Evolutionary conservation across 64 coral and sea anemone species (phyloP).

Genomic region (Montipora capricornis): DNA sequence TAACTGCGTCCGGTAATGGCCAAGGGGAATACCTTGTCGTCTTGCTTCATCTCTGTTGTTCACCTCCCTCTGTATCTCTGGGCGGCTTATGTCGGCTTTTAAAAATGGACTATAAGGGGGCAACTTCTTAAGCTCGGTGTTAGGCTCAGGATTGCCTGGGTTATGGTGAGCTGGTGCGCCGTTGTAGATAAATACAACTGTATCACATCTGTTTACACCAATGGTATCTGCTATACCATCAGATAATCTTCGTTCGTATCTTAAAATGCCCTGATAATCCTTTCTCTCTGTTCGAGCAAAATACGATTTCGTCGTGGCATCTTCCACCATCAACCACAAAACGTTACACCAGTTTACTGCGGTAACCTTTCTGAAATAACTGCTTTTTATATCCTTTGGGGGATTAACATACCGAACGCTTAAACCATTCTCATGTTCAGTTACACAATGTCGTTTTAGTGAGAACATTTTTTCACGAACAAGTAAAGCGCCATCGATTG

Average conservation of each 20-base stretch:
- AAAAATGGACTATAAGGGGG: constrained; percentile 54
- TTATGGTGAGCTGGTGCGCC: constrained; percentile 43
- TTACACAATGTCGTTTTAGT: too few species aligned
- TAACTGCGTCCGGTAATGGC: background rate
- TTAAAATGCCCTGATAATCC: constrained; percentile 62
- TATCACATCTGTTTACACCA: constrained; percentile 47
- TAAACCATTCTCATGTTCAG: too few species aligned
- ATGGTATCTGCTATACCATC: constrained; percentile 24
- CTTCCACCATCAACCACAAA: constrained; percentile 35
- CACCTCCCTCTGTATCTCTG: constrained; percentile 27
- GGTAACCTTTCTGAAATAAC: too few species aligned
- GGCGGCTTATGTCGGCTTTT: constrained; percentile 44
- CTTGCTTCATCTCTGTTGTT: constrained; percentile 67
- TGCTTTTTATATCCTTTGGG: too few species aligned
- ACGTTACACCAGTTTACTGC: background rate
- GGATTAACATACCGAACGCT: too few species aligned
- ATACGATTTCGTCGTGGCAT: constrained; percentile 61
- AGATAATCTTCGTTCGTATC: constrained; percentile 33
- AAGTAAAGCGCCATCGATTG: too few species aligned
- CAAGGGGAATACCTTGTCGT: constrained; percentile 24
- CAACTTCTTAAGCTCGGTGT: constrained; percentile 57
- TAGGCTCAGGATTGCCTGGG: constrained; percentile 6
- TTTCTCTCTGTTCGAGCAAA: constrained; percentile 46
- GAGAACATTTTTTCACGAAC: too few species aligned
- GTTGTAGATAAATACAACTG: constrained; percentile 52